Conservation (phyloP, 2,888 invertebrate genomes). For the Capitulum mitella region DNA sequence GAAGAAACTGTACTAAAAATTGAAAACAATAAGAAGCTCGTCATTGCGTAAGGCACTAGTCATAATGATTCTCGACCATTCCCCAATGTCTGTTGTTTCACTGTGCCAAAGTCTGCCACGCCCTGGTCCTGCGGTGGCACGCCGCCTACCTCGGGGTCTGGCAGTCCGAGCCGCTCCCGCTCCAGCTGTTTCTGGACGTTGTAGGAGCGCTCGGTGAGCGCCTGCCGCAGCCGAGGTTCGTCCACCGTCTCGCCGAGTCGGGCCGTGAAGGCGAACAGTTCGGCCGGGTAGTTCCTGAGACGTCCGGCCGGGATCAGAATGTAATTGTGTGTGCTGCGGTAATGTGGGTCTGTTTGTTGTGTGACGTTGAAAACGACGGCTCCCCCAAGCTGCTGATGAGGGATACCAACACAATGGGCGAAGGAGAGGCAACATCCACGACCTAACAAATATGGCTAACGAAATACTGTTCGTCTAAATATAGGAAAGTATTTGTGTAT, state of each 20-base stretch:
- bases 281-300: conserved; percentile 84
- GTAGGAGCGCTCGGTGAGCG: conserved; percentile 72
- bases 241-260: conserved; percentile 77
- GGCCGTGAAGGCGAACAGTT: conserved; percentile 77
- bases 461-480: conserved; percentile 49
- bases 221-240: conserved; percentile 58
- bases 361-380: too few relatives aligned
- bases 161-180: conserved; percentile 39
- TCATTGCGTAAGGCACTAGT: too few relatives aligned
- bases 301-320: not conserved
- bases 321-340: not conserved
- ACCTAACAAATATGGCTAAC: not conserved
- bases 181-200: conserved; percentile 60
- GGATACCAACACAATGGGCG: not conserved
- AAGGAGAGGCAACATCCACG: not conserved
- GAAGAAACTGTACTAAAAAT: too few relatives aligned
- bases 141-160: not conserved
- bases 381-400: not conserved
- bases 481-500: not conserved
- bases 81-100: too few relatives aligned
- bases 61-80: too few relatives aligned
- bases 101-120: too few relatives aligned
- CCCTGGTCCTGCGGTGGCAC: not conserved
- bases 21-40: too few relatives aligned
- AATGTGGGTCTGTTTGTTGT: too few relatives aligned